Percentiles rank a stretch among this genome's conserved stretches.
Conservation (phyloP, 1,140 invertebrate genomes). For the Mercenaria mercenaria region DNA sequence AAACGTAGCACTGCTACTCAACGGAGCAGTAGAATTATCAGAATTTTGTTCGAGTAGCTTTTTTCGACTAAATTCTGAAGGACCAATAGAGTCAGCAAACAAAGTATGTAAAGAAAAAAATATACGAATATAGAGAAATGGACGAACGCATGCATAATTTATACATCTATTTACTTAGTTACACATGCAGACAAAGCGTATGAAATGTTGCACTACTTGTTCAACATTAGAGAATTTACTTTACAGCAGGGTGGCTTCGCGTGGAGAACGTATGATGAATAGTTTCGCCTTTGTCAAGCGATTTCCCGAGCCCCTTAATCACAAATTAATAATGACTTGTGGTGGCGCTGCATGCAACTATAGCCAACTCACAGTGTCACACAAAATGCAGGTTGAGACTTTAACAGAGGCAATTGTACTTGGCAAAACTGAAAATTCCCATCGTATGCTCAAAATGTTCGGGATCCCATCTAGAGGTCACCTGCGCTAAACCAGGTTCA, state of each 20-base stretch:
- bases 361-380: background rate
- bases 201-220: slow-evolving; percentile 59
- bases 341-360: slow-evolving; percentile 8
- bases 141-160: slow-evolving; percentile 62
- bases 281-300: slow-evolving; percentile 15
- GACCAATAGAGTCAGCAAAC: slow-evolving; percentile 3
- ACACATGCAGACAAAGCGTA: background rate
- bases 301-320: background rate
- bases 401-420: background rate
- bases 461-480: background rate
- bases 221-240: slow-evolving; percentile 18
- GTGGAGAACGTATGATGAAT: slow-evolving; percentile 13
- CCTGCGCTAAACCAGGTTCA: background rate
- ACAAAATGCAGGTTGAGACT: background rate
- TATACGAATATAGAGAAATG: slow-evolving; percentile 53
- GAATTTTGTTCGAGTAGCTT: slow-evolving; percentile 34
- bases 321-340: slow-evolving; percentile 23
- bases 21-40: slow-evolving; percentile 37
- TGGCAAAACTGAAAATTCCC: background rate
- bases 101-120: background rate
- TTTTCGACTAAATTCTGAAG: background rate
- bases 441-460: background rate
- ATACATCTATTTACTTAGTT: slow-evolving; percentile 19
- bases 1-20: slow-evolving; percentile 42
- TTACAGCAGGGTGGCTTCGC: background rate